Evolutionary conservation across 2,113 vertebrate genomes (phyloP).

Genomic region (Paramormyrops kingsleyae): DNA sequence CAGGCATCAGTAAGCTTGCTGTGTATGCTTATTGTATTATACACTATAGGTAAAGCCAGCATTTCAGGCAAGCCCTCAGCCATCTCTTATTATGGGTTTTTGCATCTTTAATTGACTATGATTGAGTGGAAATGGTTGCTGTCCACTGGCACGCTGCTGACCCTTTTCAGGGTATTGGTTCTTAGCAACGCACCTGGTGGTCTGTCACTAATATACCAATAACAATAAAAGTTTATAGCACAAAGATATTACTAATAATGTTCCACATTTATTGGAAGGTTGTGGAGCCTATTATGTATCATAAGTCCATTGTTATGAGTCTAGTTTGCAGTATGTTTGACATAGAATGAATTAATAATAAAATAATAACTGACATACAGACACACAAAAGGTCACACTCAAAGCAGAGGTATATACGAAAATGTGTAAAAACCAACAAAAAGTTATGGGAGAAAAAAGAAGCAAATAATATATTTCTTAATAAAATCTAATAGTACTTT

Average conservation of each 20-base stretch:
- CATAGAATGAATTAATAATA: background rate
- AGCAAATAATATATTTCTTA: background rate
- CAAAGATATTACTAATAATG: background rate
- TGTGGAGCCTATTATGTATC: background rate
- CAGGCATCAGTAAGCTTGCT: background rate
- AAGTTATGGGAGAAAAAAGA: background rate
- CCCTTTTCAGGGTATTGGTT: background rate
- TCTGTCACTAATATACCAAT: background rate
- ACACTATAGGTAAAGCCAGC: background rate
- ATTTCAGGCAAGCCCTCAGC: background rate
- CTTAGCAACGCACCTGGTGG: background rate
- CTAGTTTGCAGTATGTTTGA: background rate
- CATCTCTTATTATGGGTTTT: background rate
- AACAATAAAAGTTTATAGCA: background rate
- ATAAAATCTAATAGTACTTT: background rate
- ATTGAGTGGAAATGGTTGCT: background rate
- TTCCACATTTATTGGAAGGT: background rate
- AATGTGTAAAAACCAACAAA: background rate
- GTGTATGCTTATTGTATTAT: background rate
- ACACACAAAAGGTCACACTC: background rate
- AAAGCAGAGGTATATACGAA: background rate
- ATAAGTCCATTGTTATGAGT: background rate
- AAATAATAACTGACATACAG: background rate
- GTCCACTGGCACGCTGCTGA: background rate
- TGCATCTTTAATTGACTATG: background rate